Percentiles rank a stretch among this genome's conserved stretches.
phyloP scores from a whole-genome alignment of 2,888 invertebrate genomes.

The Drosophila multiciliata region DNA sequence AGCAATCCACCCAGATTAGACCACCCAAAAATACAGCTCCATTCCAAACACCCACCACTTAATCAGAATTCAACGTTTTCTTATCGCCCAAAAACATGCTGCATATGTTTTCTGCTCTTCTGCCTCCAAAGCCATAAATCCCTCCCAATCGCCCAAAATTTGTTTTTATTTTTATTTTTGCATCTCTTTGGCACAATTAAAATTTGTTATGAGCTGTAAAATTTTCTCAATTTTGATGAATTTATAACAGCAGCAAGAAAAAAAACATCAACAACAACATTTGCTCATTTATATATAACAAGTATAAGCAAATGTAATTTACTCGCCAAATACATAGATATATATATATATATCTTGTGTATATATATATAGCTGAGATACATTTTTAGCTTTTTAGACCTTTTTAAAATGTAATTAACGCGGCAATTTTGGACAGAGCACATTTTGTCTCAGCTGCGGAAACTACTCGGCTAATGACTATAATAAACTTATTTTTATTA shows the following conservation, averaged over 20 bases:
- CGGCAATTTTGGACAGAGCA: slow-evolving; percentile 16
- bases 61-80: slow-evolving; percentile 46
- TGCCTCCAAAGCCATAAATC: slow-evolving; percentile 5
- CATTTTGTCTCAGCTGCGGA: slow-evolving; percentile 14
- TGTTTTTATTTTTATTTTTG: slow-evolving; percentile 6
- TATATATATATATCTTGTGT: not conserved
- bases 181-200: slow-evolving; percentile 69
- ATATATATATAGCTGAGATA: not conserved
- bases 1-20: not conserved
- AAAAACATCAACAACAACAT: slow-evolving; percentile 12
- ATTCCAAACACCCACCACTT: slow-evolving; percentile 32
- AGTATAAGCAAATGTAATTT: slow-evolving; percentile 42
- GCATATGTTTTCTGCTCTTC: slow-evolving; percentile 30
- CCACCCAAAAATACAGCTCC: slow-evolving; percentile 11
- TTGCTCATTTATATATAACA: slow-evolving; percentile 1
- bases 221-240: slow-evolving; percentile 75
- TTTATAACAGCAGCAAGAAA: slow-evolving; percentile 59
- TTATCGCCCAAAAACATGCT: slow-evolving; percentile 42
- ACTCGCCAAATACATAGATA: not conserved
- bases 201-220: slow-evolving; percentile 78
- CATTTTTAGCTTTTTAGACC: slow-evolving; percentile 29
- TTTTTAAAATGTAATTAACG: slow-evolving; percentile 54
- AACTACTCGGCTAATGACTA: not conserved
- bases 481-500: not conserved
- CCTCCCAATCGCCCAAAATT: not conserved